phyloP scores from a whole-genome alignment of 2,797 vertebrate genomes.

The Erpetoichthys calabaricus region DNA sequence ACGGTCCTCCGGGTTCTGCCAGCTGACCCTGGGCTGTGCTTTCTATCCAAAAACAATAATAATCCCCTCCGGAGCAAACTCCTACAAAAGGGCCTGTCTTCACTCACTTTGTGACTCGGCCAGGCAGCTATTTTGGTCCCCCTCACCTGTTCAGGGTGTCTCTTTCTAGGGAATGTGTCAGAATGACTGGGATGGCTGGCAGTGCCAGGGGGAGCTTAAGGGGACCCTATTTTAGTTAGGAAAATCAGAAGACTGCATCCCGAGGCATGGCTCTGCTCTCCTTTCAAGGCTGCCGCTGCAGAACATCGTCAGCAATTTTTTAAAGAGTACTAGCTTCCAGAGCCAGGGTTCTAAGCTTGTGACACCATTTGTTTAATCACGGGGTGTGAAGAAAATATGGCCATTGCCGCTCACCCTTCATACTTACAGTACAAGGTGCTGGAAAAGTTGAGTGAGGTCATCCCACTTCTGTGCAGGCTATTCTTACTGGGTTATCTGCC shows the following conservation, averaged over 20 bases:
- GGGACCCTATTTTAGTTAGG: conserved; percentile 63
- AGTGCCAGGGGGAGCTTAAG: conserved; percentile 62
- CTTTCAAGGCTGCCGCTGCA: conserved; percentile 55
- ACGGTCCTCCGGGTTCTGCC: conserved; percentile 40
- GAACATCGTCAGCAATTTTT: conserved; percentile 54
- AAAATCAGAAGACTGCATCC: conserved; percentile 62
- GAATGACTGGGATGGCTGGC: conserved; percentile 67
- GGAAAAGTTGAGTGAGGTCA: too few species aligned
- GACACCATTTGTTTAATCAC: conserved; percentile 46
- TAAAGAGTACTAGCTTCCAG: conserved; percentile 38
- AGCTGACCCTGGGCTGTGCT: conserved; percentile 58
- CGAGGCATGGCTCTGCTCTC: conserved; percentile 51
- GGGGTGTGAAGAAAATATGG: conserved; percentile 33
- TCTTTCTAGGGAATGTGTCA: conserved; percentile 63
- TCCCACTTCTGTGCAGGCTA: too few species aligned
- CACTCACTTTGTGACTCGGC: conserved; percentile 49
- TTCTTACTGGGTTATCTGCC: too few species aligned
- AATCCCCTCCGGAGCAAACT: conserved; percentile 44
- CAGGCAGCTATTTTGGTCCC: conserved; percentile 51
- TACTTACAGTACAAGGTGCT: too few species aligned
- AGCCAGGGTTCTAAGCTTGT: conserved; percentile 41
- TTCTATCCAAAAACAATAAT: conserved; percentile 67
- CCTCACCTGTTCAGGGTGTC: conserved; percentile 63
- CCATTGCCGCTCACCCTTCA: too few species aligned
- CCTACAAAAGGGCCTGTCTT: conserved; percentile 60